A percentile compares a stretch with the other conserved stretches of the same genome.
These are phyloP conservation scores for Fragum whitleyi DNA, from an alignment of 2,888 invertebrate species.

Conservation along the genomic window DNA sequence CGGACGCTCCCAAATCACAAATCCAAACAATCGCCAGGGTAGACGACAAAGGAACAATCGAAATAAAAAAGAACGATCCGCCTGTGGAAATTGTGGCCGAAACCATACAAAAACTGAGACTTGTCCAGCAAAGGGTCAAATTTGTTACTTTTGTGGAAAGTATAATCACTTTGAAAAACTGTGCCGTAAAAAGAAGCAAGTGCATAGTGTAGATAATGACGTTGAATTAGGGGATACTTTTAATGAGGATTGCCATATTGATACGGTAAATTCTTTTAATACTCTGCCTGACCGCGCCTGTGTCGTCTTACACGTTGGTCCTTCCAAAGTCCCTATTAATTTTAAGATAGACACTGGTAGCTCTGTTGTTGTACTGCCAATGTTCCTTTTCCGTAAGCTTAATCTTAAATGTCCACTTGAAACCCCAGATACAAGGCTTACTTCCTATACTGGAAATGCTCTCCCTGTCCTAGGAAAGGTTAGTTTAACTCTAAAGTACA, in stretches of 20 bases:
- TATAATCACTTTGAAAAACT: no score
- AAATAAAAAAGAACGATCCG: no score
- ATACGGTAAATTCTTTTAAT: conserved; percentile 7
- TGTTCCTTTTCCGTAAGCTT: background rate
- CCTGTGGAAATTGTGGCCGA: no score
- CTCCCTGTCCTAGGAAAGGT: background rate
- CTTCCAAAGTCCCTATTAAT: conserved; percentile 3
- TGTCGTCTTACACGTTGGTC: no score
- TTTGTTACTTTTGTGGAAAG: no score
- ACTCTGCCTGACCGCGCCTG: conserved; percentile 20
- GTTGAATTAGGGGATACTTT: background rate
- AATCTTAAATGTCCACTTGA: background rate
- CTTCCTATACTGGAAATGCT: conserved; percentile 28
- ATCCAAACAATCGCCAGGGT: no score
- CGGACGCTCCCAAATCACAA: no score
- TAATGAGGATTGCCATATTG: conserved; percentile 18
- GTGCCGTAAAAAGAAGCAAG: background rate
- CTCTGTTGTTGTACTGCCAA: background rate
- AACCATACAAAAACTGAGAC: no score
- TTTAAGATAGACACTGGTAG: conserved; percentile 30
- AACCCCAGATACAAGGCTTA: background rate
- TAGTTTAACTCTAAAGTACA: background rate
- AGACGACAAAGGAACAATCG: no score
- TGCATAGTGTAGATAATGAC: background rate
- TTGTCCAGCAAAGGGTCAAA: no score